Conservation (phyloP, 2,797 vertebrate species). For the Anguilla megastoma region DNA sequence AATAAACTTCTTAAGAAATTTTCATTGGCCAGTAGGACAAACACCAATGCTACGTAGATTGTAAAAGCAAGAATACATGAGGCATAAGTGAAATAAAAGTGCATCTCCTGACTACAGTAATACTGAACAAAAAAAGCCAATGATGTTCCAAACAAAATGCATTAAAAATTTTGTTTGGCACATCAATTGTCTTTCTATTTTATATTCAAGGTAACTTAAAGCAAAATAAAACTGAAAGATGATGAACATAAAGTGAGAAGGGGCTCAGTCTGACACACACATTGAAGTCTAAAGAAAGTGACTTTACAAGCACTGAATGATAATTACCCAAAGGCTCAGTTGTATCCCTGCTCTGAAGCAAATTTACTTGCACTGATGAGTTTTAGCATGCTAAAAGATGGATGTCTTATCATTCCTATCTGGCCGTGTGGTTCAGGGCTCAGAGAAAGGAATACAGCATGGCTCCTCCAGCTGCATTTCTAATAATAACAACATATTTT, state of each 20-base stretch:
- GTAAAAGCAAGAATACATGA: no score
- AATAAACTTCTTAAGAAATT: no score
- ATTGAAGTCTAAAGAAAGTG: conserved; percentile 12
- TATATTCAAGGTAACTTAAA: background rate
- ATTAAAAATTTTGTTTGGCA: background rate
- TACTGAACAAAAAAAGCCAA: background rate
- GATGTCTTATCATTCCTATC: background rate
- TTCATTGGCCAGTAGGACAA: no score
- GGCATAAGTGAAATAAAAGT: background rate
- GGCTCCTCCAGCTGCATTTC: background rate
- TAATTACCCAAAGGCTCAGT: conserved; percentile 2
- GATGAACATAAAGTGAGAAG: background rate
- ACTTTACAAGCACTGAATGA: background rate
- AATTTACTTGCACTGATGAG: background rate
- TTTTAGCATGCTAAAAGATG: background rate
- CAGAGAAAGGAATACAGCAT: background rate
- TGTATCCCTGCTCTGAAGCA: background rate
- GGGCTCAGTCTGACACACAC: background rate
- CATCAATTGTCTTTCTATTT: background rate
- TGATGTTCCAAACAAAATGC: background rate
- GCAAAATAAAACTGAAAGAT: background rate
- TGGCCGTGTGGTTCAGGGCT: background rate
- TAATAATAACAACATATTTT: background rate
- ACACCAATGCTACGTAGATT: no score
- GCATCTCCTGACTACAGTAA: background rate